Conservation (phyloP, 2,113 vertebrate genomes). For the Vireo altiloquus region DNA sequence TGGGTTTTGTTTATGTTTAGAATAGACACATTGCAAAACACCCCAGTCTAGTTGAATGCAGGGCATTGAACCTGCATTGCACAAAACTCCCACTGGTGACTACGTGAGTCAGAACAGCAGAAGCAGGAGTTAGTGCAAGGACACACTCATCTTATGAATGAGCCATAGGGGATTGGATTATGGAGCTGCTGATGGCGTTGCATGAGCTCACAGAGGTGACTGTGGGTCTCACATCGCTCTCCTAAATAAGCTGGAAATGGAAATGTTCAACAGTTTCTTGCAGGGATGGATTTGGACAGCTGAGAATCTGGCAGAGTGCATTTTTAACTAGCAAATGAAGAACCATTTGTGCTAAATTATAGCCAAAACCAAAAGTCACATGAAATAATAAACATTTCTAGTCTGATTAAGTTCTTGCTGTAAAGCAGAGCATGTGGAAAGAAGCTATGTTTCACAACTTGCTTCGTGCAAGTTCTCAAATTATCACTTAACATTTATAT, state of each 20-base stretch:
- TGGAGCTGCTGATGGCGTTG: not conserved
- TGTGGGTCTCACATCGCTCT: not conserved
- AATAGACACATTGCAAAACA: not conserved
- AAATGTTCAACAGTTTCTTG: not conserved
- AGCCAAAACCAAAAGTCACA: not conserved
- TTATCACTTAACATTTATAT: not conserved
- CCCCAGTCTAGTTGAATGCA: not conserved
- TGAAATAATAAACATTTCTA: not conserved
- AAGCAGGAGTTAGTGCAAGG: not conserved
- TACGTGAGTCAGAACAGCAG: rapidly evolving
- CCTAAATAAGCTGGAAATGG: not conserved
- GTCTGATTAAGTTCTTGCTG: not conserved
- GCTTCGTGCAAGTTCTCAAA: not conserved
- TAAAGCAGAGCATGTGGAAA: not conserved
- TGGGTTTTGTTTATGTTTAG: not conserved
- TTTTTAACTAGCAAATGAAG: not conserved
- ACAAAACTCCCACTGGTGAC: not conserved
- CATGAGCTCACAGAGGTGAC: not conserved
- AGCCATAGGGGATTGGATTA: not conserved
- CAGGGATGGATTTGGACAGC: not conserved
- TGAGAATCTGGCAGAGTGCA: not conserved
- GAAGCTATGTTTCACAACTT: not conserved
- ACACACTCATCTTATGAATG: not conserved
- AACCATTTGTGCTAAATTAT: not conserved
- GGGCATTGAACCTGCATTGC: not conserved